Evolutionary conservation across 2,797 vertebrate species (phyloP).

Genomic region (Nannoperca obscura): DNA sequence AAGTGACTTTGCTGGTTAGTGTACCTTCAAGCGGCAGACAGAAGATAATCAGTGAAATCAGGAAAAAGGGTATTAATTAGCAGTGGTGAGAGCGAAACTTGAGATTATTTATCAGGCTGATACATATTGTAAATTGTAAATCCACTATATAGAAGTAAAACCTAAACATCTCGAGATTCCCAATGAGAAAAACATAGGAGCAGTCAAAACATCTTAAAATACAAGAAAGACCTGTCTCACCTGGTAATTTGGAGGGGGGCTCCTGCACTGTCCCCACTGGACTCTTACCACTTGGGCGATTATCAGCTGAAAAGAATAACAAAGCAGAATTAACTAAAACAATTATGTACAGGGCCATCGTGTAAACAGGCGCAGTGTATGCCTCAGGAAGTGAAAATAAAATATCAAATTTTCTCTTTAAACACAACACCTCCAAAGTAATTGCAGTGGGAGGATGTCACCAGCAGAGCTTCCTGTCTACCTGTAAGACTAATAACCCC

Average conservation of each 20-base stretch:
- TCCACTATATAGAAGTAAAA: neutral
- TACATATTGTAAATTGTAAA: neutral
- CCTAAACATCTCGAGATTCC: neutral
- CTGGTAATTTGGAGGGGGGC: conserved; percentile 89
- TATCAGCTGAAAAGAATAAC: conserved; percentile 87
- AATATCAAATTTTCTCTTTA: conserved; percentile 25
- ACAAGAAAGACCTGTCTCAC: conserved; percentile 71
- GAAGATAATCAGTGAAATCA: neutral
- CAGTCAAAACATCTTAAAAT: neutral
- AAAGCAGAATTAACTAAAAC: conserved; percentile 5
- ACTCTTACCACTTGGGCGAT: conserved; percentile 91
- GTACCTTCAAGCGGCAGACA: neutral
- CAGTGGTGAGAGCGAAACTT: neutral
- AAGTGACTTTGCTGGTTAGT: neutral
- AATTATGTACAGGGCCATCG: neutral
- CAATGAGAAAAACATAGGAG: neutral
- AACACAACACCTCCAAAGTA: conserved; percentile 26
- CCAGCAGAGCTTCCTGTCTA: conserved; percentile 43
- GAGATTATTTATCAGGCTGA: neutral
- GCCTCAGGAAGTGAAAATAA: conserved; percentile 20
- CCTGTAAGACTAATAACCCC: conserved; percentile 40
- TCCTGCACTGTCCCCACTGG: conserved; percentile 91
- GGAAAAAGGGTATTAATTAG: neutral
- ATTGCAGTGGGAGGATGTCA: conserved; percentile 32
- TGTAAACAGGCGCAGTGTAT: neutral